Percentiles rank a stretch among this genome's conserved stretches.
Conservation (phyloP, 2,888 invertebrate species). For the Eilema depressum region DNA sequence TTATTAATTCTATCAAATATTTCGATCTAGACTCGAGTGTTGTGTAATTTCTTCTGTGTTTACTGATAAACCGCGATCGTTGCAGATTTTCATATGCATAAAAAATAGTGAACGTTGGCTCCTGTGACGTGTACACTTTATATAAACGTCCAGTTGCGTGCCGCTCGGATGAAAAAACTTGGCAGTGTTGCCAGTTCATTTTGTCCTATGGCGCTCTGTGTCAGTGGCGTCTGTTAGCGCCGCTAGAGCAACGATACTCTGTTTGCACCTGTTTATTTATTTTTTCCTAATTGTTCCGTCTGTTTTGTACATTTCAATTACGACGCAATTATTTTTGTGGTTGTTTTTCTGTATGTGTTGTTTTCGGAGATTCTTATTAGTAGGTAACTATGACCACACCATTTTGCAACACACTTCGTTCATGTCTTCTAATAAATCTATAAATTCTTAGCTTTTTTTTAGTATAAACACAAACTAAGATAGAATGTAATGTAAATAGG, state of each 20-base stretch:
- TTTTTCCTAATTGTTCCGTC: conserved; percentile 15
- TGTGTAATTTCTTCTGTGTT: conserved; percentile 15
- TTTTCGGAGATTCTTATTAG: conserved; percentile 3
- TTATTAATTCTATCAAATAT: background rate
- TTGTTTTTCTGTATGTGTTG: conserved; percentile 1
- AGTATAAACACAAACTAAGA: too few relatives aligned
- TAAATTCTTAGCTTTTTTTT: too few relatives aligned
- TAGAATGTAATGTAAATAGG: background rate
- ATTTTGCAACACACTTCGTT: too few relatives aligned
- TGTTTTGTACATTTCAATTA: conserved; percentile 29
- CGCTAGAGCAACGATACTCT: conserved; percentile 51
- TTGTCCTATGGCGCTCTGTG: conserved; percentile 71
- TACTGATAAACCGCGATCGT: conserved; percentile 14
- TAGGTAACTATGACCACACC: background rate
- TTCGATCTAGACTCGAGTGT: background rate
- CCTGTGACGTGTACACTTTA: conserved; percentile 62
- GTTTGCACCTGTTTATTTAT: conserved; percentile 24
- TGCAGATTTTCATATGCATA: conserved; percentile 23
- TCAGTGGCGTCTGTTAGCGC: conserved; percentile 63
- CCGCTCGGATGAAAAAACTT: conserved; percentile 72
- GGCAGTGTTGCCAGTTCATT: conserved; percentile 71
- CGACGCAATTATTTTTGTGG: conserved; percentile 25
- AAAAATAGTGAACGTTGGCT: conserved; percentile 46
- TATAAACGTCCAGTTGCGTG: conserved; percentile 67
- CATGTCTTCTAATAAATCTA: background rate